Evolutionary conservation across 2,797 vertebrate species (phyloP).

Genomic region (Heteromormyrus szaboi): DNA sequence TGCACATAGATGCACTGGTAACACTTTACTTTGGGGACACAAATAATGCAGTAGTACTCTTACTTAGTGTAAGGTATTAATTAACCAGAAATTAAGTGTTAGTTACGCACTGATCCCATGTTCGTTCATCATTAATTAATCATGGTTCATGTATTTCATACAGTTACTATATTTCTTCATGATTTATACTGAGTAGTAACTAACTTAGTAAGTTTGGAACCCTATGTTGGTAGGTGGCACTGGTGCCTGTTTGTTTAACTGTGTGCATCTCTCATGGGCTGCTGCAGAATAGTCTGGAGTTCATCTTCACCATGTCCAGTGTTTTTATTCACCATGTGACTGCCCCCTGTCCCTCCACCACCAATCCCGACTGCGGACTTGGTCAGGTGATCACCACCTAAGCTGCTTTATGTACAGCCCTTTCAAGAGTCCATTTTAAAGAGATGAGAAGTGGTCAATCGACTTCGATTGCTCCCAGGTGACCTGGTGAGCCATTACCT

Average conservation of each 20-base stretch:
- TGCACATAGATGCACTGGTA: not conserved
- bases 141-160: not conserved
- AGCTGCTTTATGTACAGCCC: not conserved
- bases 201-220: not conserved
- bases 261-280: not conserved
- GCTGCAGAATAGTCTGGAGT: not conserved
- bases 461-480: not conserved
- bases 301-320: not conserved
- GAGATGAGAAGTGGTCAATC: not conserved
- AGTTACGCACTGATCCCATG: not conserved
- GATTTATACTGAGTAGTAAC: not conserved
- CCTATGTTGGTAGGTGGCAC: not conserved
- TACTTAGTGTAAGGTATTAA: not conserved
- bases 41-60: not conserved
- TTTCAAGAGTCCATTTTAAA: not conserved
- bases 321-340: not conserved
- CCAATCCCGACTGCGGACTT: not conserved
- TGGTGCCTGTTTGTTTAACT: not conserved
- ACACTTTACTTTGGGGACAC: not conserved
- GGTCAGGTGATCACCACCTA: not conserved
- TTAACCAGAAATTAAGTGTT: not conserved
- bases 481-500: constrained; percentile 24
- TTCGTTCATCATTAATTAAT: not conserved
- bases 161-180: not conserved
- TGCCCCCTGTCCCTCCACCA: not conserved